Base-by-base conservation (phyloP, 2,113 vertebrate species). In the Equus quagga region DNA sequence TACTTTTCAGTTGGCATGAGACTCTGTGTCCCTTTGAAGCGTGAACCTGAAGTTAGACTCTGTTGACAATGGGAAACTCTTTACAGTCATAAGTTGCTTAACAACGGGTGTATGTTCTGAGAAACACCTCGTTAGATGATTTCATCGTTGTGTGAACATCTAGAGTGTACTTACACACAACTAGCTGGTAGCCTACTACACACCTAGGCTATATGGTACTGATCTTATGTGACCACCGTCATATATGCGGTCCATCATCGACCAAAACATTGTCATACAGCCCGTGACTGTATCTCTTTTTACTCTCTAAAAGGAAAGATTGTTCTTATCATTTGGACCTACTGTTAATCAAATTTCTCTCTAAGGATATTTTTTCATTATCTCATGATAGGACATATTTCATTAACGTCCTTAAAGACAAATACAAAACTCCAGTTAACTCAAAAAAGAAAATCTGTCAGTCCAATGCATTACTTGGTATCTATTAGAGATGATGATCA, bases 381-480 rank as follows among this genome's bases (percentile, higher is more conserved):
- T 60, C 5, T 86, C 33, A 26, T 24, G 15, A 73, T 41, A 70
- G 0, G 10, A 31, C 8, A 15, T 18, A 70, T 49, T 89, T 84
- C 49, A 81, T 79, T 23, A 33, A 78, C 69, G 14, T 21, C 26
- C 62, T 73, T 60, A 91, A 94, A 75, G 21, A 33, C 3, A 65
- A 90, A 89, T 46, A 12, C 1, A 72, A 78, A 89, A 21, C 12
- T 79, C 6, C 8, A 41, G 8, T 81, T 41, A 54, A 76, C 3
- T 6, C 2, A 44, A 36, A 33, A 6, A 44, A 79, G 62, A 21
- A 54, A 4, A 51, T 51, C 9, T 0, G 51, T 10, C 8, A 4
- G 31, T 8, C 23, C 46, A 11, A 31, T 1, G 1, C 15, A 44
- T 64, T 24, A 3, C 8, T 73, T 83, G 13, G 0, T 21, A 3